Conservation (phyloP, 1,140 invertebrate genomes). For the Brachionus koreanus region DNA sequence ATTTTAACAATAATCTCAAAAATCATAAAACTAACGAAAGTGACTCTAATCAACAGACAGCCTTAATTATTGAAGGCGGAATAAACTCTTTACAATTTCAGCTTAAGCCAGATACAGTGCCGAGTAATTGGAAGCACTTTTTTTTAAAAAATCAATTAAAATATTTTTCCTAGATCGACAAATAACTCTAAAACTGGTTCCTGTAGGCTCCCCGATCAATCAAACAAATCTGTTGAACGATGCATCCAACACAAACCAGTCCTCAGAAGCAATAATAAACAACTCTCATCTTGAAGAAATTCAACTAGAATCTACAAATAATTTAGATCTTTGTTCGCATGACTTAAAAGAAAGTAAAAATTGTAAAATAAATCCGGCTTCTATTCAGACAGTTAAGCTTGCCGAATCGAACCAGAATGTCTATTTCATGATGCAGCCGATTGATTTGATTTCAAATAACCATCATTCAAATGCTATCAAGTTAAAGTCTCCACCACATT, state of each 20-base stretch:
- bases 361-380: neutral
- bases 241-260: neutral
- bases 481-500: neutral
- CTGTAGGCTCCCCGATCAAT: neutral
- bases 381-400: neutral
- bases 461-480: neutral
- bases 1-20: conserved; percentile 5
- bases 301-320: neutral
- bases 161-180: conserved; percentile 6
- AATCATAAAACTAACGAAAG: neutral
- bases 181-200: conserved; percentile 15
- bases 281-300: neutral
- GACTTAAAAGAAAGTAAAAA: neutral
- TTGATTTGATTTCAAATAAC: neutral
- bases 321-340: neutral
- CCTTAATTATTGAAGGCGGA: conserved; percentile 24
- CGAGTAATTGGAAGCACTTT: neutral
- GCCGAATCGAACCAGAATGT: conserved; percentile 21
- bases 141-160: neutral
- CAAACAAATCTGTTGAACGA: neutral
- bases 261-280: neutral
- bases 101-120: conserved; percentile 10
- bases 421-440: conserved; percentile 34
- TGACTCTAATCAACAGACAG: neutral
- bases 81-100: conserved; percentile 22